phyloP scores from a whole-genome alignment of 2,797 vertebrate genomes.

The Pterois miles region DNA sequence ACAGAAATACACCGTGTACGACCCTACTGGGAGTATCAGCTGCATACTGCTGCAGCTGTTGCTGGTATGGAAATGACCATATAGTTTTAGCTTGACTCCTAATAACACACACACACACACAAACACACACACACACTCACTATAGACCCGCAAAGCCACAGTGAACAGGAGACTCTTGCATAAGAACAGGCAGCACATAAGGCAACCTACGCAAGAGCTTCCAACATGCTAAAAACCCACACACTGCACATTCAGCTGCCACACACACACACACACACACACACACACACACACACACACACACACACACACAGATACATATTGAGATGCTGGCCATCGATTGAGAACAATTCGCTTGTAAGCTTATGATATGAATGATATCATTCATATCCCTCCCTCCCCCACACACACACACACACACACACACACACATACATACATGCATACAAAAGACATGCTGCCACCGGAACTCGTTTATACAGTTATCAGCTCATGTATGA shows the following conservation, averaged over 20 bases:
- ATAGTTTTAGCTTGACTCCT: constrained; percentile 3
- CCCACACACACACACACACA: neutral
- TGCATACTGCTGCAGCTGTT: neutral
- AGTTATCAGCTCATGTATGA: neutral
- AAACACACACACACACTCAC: neutral
- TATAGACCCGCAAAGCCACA: neutral
- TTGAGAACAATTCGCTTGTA: neutral
- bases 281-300: neutral
- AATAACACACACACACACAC: neutral
- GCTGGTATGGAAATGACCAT: neutral
- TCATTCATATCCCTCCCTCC: no score
- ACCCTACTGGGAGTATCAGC: neutral
- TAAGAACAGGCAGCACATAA: constrained; percentile 52
- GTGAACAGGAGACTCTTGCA: constrained; percentile 45
- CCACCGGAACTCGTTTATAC: neutral
- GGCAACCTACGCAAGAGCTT: constrained; percentile 57
- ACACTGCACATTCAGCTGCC: constrained; percentile 42
- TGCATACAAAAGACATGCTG: constrained; percentile 2
- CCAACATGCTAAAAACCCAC: constrained; percentile 63
- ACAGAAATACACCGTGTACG: neutral
- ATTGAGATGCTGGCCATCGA: constrained; percentile 1
- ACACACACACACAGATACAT: neutral
- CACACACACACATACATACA: neutral
- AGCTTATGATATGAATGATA: constrained; percentile 43
- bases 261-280: neutral